phyloP scores from a whole-genome alignment of 2,888 invertebrate species.

The Nysson spinosus region DNA sequence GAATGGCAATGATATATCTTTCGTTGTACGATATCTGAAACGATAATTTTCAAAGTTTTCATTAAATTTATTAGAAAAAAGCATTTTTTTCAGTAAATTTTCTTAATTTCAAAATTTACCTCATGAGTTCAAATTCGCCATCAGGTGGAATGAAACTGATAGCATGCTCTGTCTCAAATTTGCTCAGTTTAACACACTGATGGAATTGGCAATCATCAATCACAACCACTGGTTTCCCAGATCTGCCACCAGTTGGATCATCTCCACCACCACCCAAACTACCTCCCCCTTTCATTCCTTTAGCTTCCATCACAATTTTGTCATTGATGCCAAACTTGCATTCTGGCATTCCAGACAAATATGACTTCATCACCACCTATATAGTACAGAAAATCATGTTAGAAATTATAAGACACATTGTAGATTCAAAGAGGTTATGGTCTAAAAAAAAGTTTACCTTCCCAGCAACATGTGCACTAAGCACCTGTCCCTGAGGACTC shows the following conservation, averaged over 20 bases:
- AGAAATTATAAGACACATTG: not conserved
- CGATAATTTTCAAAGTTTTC: constrained; percentile 2
- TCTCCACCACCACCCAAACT: constrained; percentile 82
- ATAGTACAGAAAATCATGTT: constrained; percentile 8
- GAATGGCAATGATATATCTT: constrained; percentile 99
- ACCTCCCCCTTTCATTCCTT: constrained; percentile 84
- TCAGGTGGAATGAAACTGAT: constrained; percentile 99
- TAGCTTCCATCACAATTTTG: constrained; percentile 98
- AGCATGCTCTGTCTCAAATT: constrained; percentile 99
- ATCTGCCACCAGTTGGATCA: constrained; percentile 86
- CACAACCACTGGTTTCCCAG: constrained; percentile 99
- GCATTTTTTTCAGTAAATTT: not conserved
- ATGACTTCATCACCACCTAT: constrained; percentile 98
- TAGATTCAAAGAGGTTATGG: no score
- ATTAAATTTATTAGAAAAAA: not conserved
- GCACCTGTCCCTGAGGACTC: constrained; percentile 99
- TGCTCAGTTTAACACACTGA: constrained; percentile 99
- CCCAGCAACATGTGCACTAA: constrained; percentile 99
- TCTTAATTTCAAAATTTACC: constrained; percentile 78
- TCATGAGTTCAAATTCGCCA: constrained; percentile 99
- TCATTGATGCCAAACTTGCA: constrained; percentile 99
- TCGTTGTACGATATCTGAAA: constrained; percentile 96
- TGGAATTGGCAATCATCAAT: constrained; percentile 99
- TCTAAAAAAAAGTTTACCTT: constrained; percentile 81
- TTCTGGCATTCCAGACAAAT: constrained; percentile 99